Evolutionary conservation across 37 sponge, comb jelly and placozoan genomes (phyloP), one percentile per base, ranked within the genome.

Genomic region (Diacarnus erythraeanus): DNA sequence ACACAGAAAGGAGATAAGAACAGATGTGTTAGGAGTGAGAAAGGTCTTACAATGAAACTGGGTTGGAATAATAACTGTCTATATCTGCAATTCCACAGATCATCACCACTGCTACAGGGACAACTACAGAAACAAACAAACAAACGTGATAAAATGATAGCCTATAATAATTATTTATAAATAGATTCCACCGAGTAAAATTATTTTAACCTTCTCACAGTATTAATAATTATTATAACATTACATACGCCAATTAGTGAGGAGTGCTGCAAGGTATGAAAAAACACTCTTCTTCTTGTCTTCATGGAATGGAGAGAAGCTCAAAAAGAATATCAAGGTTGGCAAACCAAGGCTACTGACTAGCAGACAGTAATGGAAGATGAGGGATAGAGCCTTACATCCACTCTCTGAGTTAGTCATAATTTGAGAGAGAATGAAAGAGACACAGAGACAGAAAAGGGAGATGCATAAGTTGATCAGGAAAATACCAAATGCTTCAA

Each of bases 361-460:
- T 60, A 80, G 72, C 21, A 80, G 8, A 22, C 39, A 6, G 42
- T 59, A 80, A 70, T 80, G 80, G 60, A 80, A 36, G n/a, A 71
- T 18, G 31, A 27, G 1, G 27, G 72, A 27, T 6, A 80, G 20
- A 2, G 39, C 71, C 29, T 26, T 34, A 38, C 80, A 80, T 36
- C 25, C 51, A 1, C 1, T 17, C 18, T 38, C 27, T 36, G 58
- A 57, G 70, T 17, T 4, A 6, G 6, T 20, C 36, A 17, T 72
- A 71, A 17, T 59, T 41, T 6, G 2, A 9, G 80, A 51, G 27
- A 59, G 42, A 39, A 80, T 59, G 59, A 60, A 80, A 5, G 38
- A 42, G 59, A 59, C 20, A 42, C 29, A 34, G 60, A 80, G 80
- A 3, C 38, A 2, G 20, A 80, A 2, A 31, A 71, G 39, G 6